phyloP scores from a whole-genome alignment of 2,888 invertebrate species.

The Phalera bucephala region DNA sequence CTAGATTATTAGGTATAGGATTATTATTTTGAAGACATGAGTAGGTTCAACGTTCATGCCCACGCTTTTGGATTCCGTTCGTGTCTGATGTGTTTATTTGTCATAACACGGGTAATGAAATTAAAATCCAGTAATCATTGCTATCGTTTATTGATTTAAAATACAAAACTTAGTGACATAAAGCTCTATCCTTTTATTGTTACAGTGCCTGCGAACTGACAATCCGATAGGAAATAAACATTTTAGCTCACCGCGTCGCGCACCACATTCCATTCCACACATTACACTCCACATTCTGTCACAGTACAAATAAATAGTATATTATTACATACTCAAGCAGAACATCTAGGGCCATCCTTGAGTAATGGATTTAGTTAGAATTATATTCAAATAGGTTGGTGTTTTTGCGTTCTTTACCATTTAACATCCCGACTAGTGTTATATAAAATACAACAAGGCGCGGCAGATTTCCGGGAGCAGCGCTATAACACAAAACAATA shows the following conservation, averaged over 20 bases:
- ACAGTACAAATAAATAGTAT: constrained; percentile 75
- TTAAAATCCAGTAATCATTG: constrained; percentile 61
- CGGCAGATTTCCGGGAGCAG: constrained; percentile 51
- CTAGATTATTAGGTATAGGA: too few relatives aligned
- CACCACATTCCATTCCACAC: constrained; percentile 53
- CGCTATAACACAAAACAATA: constrained; percentile 17
- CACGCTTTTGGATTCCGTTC: too few relatives aligned
- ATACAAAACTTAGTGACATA: constrained; percentile 84
- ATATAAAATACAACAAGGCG: constrained; percentile 34
- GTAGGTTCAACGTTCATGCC: too few relatives aligned
- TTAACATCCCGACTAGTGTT: constrained; percentile 47
- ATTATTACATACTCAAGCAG: constrained; percentile 59
- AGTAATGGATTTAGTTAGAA: constrained; percentile 57
- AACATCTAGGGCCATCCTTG: constrained; percentile 70
- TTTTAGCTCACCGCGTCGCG: constrained; percentile 64
- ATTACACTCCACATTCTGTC: constrained; percentile 45
- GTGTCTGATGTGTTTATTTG: too few relatives aligned
- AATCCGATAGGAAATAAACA: constrained; percentile 83
- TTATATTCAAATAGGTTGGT: constrained; percentile 62
- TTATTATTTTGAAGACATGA: too few relatives aligned
- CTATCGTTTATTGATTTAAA: constrained; percentile 84
- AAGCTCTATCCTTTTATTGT: constrained; percentile 83
- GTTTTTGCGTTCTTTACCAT: constrained; percentile 49
- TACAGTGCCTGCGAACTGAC: constrained; percentile 83
- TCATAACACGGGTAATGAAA: too few relatives aligned